Conservation (phyloP, 1,140 invertebrate genomes). For the Ruditapes philippinarum region DNA sequence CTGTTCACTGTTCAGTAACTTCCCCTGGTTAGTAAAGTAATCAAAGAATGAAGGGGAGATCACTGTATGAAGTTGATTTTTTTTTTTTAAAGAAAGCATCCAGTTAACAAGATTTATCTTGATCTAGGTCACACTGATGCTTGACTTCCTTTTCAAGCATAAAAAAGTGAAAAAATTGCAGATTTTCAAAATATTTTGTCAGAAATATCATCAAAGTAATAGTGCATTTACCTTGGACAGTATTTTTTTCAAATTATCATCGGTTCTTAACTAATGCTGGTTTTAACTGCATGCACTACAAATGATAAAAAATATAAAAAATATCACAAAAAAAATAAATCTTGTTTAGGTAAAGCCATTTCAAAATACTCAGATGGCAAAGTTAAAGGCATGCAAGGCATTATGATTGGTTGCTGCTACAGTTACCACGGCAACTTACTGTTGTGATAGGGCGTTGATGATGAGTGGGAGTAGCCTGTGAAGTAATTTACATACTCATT, state of each 20-base stretch:
- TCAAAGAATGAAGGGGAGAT: no score
- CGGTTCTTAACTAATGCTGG: not conserved
- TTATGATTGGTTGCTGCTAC: conserved; percentile 17
- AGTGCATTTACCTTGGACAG: not conserved
- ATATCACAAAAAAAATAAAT: no score
- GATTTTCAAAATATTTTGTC: no score
- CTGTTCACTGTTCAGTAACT: no score
- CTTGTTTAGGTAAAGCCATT: conserved; percentile 38
- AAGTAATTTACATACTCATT: conserved; percentile 12
- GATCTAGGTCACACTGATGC: no score
- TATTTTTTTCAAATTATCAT: not conserved
- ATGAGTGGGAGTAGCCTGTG: conserved; percentile 39
- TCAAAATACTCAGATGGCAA: not conserved
- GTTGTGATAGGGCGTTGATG: conserved; percentile 54
- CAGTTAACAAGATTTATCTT: no score
- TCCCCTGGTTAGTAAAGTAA: no score
- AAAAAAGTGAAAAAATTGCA: no score
- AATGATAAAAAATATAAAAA: conserved; percentile 23
- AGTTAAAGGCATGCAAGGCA: conserved; percentile 33
- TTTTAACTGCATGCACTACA: conserved; percentile 49
- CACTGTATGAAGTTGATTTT: no score
- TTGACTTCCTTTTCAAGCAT: no score
- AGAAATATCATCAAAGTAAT: no score
- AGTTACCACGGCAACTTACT: conserved; percentile 54
- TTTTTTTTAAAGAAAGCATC: no score